Evolutionary conservation across 2,113 vertebrate species (phyloP).

Genomic region (Microtus pennsylvanicus): DNA sequence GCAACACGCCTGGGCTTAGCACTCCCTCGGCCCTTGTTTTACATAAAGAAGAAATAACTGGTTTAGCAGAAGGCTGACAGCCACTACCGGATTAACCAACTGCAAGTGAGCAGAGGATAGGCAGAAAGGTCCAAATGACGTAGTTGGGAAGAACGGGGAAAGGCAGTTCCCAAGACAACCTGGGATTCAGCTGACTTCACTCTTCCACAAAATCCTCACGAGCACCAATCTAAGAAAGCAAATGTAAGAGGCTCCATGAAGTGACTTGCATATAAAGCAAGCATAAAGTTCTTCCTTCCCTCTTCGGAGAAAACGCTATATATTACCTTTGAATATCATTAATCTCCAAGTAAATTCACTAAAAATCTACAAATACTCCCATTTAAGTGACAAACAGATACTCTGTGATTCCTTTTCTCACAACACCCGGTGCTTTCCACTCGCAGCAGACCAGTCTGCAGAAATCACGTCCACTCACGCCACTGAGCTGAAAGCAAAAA

Average conservation of each 20-base stretch:
- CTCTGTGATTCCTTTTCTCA: constrained; percentile 13
- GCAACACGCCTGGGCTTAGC: neutral
- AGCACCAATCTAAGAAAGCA: constrained; percentile 31
- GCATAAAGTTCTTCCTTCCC: constrained; percentile 3
- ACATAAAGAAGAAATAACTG: neutral
- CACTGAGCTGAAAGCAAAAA: constrained; percentile 44
- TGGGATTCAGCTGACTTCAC: neutral
- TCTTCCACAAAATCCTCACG: constrained; percentile 13
- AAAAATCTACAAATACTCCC: constrained; percentile 29
- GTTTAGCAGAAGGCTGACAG: neutral
- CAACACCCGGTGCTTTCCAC: neutral
- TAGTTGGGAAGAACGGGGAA: neutral
- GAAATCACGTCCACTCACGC: neutral
- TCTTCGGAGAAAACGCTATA: neutral
- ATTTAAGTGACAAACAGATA: neutral
- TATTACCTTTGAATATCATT: constrained; percentile 3
- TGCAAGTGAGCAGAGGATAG: neutral
- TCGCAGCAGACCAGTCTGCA: neutral
- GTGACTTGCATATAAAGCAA: constrained; percentile 17
- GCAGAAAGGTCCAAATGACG: neutral
- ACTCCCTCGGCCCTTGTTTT: neutral
- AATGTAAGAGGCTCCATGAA: neutral
- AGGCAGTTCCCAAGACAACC: constrained; percentile 15
- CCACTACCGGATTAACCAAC: neutral
- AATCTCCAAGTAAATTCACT: constrained; percentile 43